Evolutionary conservation across 2,888 invertebrate species (phyloP).

Genomic region (Spodoptera picta): DNA sequence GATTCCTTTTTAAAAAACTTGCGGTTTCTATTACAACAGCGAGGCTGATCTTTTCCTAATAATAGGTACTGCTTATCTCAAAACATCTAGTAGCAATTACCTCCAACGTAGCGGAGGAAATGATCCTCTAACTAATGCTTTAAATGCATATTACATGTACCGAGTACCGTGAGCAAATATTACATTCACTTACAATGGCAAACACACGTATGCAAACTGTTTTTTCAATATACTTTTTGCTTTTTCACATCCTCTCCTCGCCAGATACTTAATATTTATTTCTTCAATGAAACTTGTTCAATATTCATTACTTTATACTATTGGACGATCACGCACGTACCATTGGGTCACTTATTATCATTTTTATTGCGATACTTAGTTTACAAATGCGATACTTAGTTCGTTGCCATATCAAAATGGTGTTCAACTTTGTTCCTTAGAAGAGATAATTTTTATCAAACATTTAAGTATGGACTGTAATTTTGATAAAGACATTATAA

Average conservation of each 20-base stretch:
- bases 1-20: too few relatives aligned
- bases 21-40: too few relatives aligned
- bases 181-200: slow-evolving; percentile 34
- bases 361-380: slow-evolving; percentile 20
- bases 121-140: slow-evolving; percentile 4
- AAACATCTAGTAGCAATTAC: too few relatives aligned
- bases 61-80: too few relatives aligned
- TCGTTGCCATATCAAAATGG: slow-evolving; percentile 32
- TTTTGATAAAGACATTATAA: slow-evolving; percentile 17
- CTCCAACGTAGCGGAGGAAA: neutral
- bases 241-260: slow-evolving; percentile 36
- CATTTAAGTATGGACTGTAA: slow-evolving; percentile 8
- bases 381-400: slow-evolving; percentile 20
- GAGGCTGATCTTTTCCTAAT: too few relatives aligned
- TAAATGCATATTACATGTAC: slow-evolving; percentile 28
- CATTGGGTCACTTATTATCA: slow-evolving; percentile 24
- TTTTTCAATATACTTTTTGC: slow-evolving; percentile 12
- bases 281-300: slow-evolving; percentile 31
- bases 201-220: slow-evolving; percentile 16
- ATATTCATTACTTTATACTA: slow-evolving; percentile 29
- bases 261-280: slow-evolving; percentile 23
- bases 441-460: slow-evolving; percentile 38
- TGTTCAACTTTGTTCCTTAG: slow-evolving; percentile 17
- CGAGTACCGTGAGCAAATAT: slow-evolving; percentile 33
- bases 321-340: neutral